Evolutionary conservation across 2,797 vertebrate genomes (phyloP), one percentile per base, ranked within the genome.

Genomic region (Leptoclinus maculatus): DNA sequence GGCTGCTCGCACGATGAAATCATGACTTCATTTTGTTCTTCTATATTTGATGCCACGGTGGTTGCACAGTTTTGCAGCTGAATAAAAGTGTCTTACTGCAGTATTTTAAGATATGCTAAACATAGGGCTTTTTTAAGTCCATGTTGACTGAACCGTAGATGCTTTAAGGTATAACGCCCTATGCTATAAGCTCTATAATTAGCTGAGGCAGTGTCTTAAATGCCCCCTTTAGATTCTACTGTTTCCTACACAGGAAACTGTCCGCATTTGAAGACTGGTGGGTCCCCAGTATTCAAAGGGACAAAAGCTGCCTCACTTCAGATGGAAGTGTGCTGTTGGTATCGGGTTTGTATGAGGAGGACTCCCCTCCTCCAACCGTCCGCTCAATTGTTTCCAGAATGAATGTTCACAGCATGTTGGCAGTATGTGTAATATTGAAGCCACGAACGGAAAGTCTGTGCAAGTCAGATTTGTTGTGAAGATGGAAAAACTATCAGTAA

Each of bases 381-480:
- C n/a, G 25, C 41, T 8, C 21, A 16, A 4, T 74, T 60, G 45
- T 79, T 87, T 81, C 27, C 59, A 67, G 25, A 62, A 47, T 69
- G 32, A 78, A 19, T 39, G 11, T 39, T 80, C 7, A 5, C 13
- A 63, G 43, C 25, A 13, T 70, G 25, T 60, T 72, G 29, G 9
- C 17, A 29, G 45, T 17, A 25, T 66, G 38, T 74, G 14, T 58
- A 49, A 63, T 66, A 54, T 34, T 76, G 69, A 84, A 87, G 79
- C 58, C 29, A 21, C 14, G 12, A 36, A 19, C 41, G 43, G 41
- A 84, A 82, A 69, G 11, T 38, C 11, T 34, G 54, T 82, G 12
- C 9, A 5, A 6, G 76, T 58, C 34, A 23, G 11, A 2, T 66
- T 68, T 65, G 6, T 27, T 54, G 23, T 57, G 19, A 13, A 29